These are phyloP conservation scores for Caenorhabditis sp. DNA, from an alignment of 2,888 invertebrate genomes.

Conservation along the genomic window DNA sequence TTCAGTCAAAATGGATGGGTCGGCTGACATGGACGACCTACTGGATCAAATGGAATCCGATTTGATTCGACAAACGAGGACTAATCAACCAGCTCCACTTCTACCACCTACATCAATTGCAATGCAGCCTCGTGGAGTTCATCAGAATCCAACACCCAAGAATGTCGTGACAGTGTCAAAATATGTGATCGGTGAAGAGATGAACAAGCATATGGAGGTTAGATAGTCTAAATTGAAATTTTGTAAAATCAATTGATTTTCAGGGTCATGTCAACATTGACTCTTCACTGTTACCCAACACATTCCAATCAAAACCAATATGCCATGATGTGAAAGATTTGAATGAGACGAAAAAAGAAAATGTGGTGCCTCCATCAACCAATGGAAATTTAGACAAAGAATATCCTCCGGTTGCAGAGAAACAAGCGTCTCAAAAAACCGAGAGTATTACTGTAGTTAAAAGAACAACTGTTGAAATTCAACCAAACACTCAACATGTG, in stretches of 20 bases:
- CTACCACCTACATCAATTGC: slow-evolving; percentile 35
- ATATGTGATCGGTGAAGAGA: slow-evolving; percentile 6
- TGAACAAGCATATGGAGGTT: slow-evolving; percentile 49
- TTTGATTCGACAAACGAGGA: slow-evolving; percentile 18
- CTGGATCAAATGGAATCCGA: slow-evolving; percentile 72
- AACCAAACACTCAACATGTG: background rate
- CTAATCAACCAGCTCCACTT: slow-evolving; percentile 22
- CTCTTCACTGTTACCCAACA: slow-evolving; percentile 36
- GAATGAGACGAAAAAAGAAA: slow-evolving; percentile 4
- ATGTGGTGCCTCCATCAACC: background rate
- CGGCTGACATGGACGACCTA: slow-evolving; percentile 73
- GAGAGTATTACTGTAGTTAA: background rate
- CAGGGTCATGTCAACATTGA: slow-evolving; percentile 53
- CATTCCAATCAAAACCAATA: slow-evolving; percentile 43
- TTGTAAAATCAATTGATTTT: background rate
- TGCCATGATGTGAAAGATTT: background rate
- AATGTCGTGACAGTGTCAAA: slow-evolving; percentile 22
- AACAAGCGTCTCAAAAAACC: background rate
- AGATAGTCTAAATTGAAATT: background rate
- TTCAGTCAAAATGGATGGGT: slow-evolving; percentile 67
- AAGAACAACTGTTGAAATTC: background rate
- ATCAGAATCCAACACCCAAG: background rate
- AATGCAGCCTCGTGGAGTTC: slow-evolving; percentile 38
- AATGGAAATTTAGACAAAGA: background rate
- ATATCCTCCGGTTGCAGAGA: background rate